These are phyloP conservation scores for Euglossa dilemma DNA, from an alignment of 1,140 invertebrate genomes.

Conservation along the genomic window DNA sequence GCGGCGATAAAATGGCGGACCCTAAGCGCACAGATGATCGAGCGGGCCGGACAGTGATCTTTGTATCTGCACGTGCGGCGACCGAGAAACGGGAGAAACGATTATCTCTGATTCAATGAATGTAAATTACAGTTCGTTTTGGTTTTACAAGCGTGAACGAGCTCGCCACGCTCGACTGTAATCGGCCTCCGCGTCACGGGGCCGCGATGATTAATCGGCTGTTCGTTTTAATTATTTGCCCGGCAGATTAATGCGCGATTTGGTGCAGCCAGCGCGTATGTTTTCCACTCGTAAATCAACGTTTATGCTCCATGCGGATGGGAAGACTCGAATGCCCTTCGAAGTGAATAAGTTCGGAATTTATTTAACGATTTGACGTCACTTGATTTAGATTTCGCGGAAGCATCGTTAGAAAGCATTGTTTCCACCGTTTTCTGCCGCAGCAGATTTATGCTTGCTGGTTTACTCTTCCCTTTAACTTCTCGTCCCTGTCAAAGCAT, in stretches of 20 bases:
- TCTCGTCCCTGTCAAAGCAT: too few relatives aligned
- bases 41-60: constrained; percentile 17
- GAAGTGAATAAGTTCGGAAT: background rate
- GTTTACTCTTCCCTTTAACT: too few relatives aligned
- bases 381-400: constrained; percentile 2
- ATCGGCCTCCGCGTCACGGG: constrained; percentile 14
- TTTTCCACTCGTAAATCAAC: constrained; percentile 27
- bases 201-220: constrained; percentile 31
- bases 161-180: background rate
- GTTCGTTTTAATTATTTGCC: constrained; percentile 17
- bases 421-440: background rate
- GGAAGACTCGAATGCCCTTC: background rate
- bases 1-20: background rate
- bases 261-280: background rate
- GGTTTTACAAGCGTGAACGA: constrained; percentile 16
- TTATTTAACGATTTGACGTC: constrained; percentile 1
- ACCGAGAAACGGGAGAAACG: background rate
- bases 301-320: background rate
- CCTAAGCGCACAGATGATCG: background rate
- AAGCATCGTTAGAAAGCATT: background rate
- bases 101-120: constrained; percentile 47
- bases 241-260: constrained; percentile 30
- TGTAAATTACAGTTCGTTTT: constrained; percentile 47
- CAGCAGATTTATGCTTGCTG: background rate
- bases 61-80: constrained; percentile 32